Conservation (phyloP, 2,888 invertebrate species). For the Sphecodes monilicornis region DNA sequence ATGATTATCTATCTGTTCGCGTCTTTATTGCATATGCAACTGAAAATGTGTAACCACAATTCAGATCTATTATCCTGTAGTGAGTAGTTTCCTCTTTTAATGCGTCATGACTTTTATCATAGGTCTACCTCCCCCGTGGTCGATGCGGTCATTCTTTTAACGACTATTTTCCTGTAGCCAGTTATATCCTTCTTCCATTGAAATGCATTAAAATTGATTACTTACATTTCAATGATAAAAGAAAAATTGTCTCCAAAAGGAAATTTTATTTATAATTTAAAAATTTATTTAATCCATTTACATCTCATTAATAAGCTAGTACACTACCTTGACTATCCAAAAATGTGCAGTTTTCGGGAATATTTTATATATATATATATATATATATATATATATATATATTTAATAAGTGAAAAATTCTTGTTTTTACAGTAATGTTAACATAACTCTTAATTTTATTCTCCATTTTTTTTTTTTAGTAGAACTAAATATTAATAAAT, state of each 20-base stretch:
- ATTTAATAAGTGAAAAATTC: no score
- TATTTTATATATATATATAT: no score
- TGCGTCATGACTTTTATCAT: slow-evolving; percentile 54
- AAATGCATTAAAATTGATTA: slow-evolving; percentile 21
- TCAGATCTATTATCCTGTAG: slow-evolving; percentile 18
- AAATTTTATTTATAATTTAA: not conserved
- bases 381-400: no score
- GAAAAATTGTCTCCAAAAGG: not conserved
- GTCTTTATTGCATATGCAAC: not conserved
- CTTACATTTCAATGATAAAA: not conserved
- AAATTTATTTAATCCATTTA: not conserved
- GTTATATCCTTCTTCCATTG: slow-evolving; percentile 24
- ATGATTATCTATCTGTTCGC: not conserved
- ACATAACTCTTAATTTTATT: not conserved
- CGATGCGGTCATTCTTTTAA: slow-evolving; percentile 58
- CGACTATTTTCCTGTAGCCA: slow-evolving; percentile 57
- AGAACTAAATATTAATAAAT: no score
- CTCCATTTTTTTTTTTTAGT: not conserved
- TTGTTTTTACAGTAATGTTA: not conserved
- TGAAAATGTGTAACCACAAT: slow-evolving; percentile 9
- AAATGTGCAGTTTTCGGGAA: not conserved
- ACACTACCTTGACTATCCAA: not conserved
- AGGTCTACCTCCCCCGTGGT: slow-evolving; percentile 33
- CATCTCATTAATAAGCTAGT: no score
- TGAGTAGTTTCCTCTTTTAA: slow-evolving; percentile 49